Evolutionary conservation across 2,888 invertebrate genomes (phyloP), one percentile per base, ranked within the genome.

Genomic region (Kuschelorhynchus macadamiae): DNA sequence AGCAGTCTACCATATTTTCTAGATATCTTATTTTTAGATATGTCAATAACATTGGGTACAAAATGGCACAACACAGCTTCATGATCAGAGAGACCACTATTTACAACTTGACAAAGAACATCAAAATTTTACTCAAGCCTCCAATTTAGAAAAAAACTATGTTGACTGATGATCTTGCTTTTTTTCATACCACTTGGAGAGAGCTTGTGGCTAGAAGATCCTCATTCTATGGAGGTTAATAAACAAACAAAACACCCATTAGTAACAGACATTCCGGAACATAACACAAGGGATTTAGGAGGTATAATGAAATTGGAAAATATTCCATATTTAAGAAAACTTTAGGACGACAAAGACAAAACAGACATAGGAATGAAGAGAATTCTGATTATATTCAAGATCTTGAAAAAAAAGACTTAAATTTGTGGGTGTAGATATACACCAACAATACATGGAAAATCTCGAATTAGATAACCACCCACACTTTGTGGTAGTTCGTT

Each of bases 221-320:
- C 98, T 0, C 92, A 96, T 78, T 92, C 93, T 1, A 93, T 94
- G 0, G 99, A 77, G 60, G 70, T 71, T 16, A 88, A 92, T 74
- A 88, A 91, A 0, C 84, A 90, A 1, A 91, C 93, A 9, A 85
- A 85, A 32, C 85, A 93, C 82, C 93, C 95, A 25, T 86, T 98
- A 33, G 94, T 99, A 2, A 94, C 99, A 70, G 98, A 99, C 77
- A 99, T 99, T 99, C 98, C 98, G 0, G 99, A 99, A 84, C 97
- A 98, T 83, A 95, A 96, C 81, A 90, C 92, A 0, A 96, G 95
- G 0, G 88, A 92, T 74, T 73, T 75, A 87, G 99, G 99, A 1
- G 99, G 98, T 7, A 99, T 99, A 0, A 99, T 99, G 99, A 87
- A 99, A 66, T 86, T 99, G 47, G 99, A 99, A n/a, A 94, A 92